These are phyloP conservation scores for Tethya wilhelma DNA, from an alignment of 37 sponge, comb jelly and placozoan genomes.

Conservation along the genomic window DNA sequence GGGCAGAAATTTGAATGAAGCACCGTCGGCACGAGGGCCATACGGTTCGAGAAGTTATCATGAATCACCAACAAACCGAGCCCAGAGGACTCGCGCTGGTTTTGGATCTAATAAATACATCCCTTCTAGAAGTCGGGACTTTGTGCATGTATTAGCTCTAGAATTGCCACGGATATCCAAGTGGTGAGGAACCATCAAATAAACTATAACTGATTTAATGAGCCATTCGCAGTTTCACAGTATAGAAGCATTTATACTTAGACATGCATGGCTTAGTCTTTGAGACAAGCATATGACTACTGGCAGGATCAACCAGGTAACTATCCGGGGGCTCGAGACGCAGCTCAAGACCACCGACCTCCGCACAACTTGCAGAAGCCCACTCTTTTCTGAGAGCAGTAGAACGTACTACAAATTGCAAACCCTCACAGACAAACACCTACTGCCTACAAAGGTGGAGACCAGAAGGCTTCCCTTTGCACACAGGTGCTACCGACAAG, in stretches of 20 bases:
- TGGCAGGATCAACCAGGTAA: slow-evolving; percentile 95
- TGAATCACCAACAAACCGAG: slow-evolving; percentile 76
- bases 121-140: slow-evolving; percentile 83
- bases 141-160: slow-evolving; percentile 90
- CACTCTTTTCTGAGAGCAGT: background rate
- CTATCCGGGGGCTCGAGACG: slow-evolving; percentile 9
- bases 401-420: background rate
- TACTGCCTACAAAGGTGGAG: too few relatives aligned
- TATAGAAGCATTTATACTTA: slow-evolving; percentile 79
- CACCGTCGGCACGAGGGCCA: slow-evolving; percentile 85
- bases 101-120: slow-evolving; percentile 92
- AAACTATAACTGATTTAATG: slow-evolving; percentile 94
- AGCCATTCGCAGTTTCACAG: slow-evolving; percentile 94
- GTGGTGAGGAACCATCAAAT: slow-evolving; percentile 82
- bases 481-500: too few relatives aligned
- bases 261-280: slow-evolving; percentile 95
- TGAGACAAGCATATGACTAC: slow-evolving; percentile 94
- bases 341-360: background rate
- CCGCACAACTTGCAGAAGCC: background rate
- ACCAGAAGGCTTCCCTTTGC: too few relatives aligned
- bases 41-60: slow-evolving; percentile 90
- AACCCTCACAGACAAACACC: slow-evolving; percentile 5
- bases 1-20: slow-evolving; percentile 90
- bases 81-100: slow-evolving; percentile 54
- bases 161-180: slow-evolving; percentile 90